Conservation (phyloP, 2,113 vertebrate genomes). For the Dasyornis broadbenti region DNA sequence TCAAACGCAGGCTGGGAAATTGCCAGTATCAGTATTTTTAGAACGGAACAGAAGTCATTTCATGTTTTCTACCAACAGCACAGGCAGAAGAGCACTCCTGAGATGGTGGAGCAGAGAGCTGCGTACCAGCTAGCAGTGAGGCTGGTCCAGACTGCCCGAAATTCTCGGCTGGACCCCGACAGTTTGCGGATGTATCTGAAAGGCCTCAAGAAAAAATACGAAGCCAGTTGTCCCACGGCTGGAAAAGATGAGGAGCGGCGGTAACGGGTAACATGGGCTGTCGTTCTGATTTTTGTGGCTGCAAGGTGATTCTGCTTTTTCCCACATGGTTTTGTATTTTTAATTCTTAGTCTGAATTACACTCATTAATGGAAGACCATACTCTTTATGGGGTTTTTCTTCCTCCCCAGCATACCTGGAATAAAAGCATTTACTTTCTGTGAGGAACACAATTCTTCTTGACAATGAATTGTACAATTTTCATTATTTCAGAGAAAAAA, state of each 20-base stretch:
- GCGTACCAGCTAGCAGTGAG: conserved; percentile 83
- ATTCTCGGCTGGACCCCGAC: conserved; percentile 86
- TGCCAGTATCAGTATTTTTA: background rate
- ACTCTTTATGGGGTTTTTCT: background rate
- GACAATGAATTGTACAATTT: background rate
- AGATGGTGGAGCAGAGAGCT: conserved; percentile 77
- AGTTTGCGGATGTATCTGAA: conserved; percentile 85
- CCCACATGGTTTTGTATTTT: background rate
- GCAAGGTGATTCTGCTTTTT: background rate
- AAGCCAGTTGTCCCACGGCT: conserved; percentile 69
- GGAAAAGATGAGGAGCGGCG: background rate
- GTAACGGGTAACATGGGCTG: background rate
- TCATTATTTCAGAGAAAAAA: background rate
- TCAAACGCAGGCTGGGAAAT: background rate
- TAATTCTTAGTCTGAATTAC: background rate
- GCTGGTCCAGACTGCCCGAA: conserved; percentile 87
- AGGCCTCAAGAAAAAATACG: conserved; percentile 83
- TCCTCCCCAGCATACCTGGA: background rate
- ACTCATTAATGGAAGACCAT: background rate
- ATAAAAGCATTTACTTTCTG: background rate
- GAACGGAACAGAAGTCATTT: background rate
- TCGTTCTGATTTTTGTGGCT: background rate
- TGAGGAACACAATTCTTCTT: background rate
- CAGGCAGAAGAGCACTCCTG: conserved; percentile 79
- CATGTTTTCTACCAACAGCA: too few relatives aligned